These are phyloP conservation scores for Macquaria australasica DNA, from an alignment of 2,113 vertebrate species.

Conservation along the genomic window DNA sequence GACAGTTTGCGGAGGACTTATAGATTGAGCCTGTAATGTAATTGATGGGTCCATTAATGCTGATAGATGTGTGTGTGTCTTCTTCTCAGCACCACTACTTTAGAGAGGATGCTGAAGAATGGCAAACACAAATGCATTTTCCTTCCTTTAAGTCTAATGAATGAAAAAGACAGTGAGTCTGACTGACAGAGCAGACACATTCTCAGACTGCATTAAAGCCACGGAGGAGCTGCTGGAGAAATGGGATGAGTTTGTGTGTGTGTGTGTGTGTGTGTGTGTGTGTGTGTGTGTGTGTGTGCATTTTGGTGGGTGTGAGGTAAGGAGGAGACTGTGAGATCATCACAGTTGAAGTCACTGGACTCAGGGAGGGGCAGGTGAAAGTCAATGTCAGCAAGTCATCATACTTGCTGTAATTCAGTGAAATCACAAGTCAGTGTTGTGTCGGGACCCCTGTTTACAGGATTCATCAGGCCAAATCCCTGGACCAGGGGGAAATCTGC, in stretches of 20 bases:
- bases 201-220: conserved; percentile 55
- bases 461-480: conserved; percentile 5
- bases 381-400: conserved; percentile 40
- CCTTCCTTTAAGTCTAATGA: conserved; percentile 56
- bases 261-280: neutral
- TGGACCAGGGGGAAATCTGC: neutral
- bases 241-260: conserved; percentile 32
- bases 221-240: conserved; percentile 34
- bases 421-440: conserved; percentile 4
- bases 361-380: conserved; percentile 36
- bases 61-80: conserved; percentile 49
- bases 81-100: conserved; percentile 19
- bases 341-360: conserved; percentile 31
- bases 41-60: conserved; percentile 68
- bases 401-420: conserved; percentile 34
- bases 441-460: neutral
- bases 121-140: conserved; percentile 49
- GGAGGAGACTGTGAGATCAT: conserved; percentile 37
- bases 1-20: conserved; percentile 51
- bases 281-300: neutral
- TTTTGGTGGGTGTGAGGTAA: conserved; percentile 1
- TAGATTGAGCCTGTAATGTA: conserved; percentile 61
- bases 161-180: conserved; percentile 63
- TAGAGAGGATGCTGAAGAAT: conserved; percentile 43
- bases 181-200: conserved; percentile 52